phyloP scores from a whole-genome alignment of 2,113 vertebrate genomes.

The Centropus bengalensis region DNA sequence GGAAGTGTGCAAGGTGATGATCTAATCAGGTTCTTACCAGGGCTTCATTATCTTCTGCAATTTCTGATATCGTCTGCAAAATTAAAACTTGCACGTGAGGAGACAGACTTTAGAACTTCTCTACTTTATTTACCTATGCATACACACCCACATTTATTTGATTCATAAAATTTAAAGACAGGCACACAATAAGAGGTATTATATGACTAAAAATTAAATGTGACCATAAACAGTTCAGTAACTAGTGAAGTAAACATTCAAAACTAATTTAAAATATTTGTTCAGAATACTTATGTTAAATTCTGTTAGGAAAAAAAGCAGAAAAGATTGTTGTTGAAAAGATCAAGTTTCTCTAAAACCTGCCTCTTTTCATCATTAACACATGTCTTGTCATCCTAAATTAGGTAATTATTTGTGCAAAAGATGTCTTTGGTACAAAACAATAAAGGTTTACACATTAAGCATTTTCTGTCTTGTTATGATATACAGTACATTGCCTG shows the following conservation, averaged over 20 bases:
- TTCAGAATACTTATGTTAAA: neutral
- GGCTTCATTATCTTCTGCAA: slow-evolving; percentile 99
- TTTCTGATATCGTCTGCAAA: slow-evolving; percentile 99
- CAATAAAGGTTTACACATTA: neutral
- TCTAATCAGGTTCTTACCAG: slow-evolving; percentile 89
- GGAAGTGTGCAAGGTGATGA: slow-evolving; percentile 69
- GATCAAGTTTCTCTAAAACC: neutral
- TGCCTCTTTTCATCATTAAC: neutral
- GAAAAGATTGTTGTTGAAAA: neutral
- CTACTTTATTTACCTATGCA: neutral
- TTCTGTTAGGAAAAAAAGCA: neutral
- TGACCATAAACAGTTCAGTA: neutral
- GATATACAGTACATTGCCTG: rapidly evolving
- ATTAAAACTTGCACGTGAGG: slow-evolving; percentile 90
- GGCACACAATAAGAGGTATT: neutral
- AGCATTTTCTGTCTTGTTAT: neutral
- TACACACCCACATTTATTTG: neutral
- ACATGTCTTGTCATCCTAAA: neutral
- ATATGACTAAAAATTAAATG: neutral
- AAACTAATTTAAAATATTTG: neutral
- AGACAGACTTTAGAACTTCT: slow-evolving; percentile 16
- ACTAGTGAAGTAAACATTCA: neutral
- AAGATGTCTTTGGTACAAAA: neutral
- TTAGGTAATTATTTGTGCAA: neutral
- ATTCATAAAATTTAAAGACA: neutral